These are phyloP conservation scores for Dryobates pubescens DNA, from an alignment of 2,797 vertebrate genomes.

Conservation along the genomic window DNA sequence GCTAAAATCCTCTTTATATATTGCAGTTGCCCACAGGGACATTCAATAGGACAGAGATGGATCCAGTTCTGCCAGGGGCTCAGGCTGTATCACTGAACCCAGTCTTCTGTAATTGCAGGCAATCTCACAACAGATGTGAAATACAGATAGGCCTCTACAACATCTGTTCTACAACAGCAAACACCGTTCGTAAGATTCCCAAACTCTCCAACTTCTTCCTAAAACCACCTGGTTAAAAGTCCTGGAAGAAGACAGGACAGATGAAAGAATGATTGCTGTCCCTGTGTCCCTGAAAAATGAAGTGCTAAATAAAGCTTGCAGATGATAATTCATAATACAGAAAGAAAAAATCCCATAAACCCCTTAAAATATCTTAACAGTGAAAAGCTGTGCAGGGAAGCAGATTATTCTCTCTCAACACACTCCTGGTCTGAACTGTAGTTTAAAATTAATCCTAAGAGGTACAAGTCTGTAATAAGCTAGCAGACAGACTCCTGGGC, in stretches of 20 bases:
- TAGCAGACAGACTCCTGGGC: background rate
- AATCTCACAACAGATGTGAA: background rate
- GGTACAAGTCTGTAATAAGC: fast-evolving
- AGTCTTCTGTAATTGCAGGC: background rate
- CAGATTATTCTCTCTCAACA: background rate
- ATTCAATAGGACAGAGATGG: fast-evolving
- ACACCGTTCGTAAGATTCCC: background rate
- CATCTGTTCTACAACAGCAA: background rate
- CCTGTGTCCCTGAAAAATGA: background rate
- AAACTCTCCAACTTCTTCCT: background rate
- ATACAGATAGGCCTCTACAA: background rate
- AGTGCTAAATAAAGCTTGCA: background rate
- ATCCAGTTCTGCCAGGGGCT: background rate
- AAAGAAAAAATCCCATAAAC: background rate
- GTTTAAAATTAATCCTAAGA: background rate
- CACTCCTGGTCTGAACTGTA: background rate
- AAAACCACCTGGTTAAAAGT: background rate
- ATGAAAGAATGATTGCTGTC: background rate
- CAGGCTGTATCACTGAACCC: background rate
- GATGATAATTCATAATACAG: background rate
- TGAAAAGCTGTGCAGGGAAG: background rate
- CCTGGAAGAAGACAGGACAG: background rate
- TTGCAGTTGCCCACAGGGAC: background rate
- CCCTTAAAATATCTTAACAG: background rate
- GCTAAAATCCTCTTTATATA: background rate